Conservation (phyloP, 2,113 vertebrate genomes). For the Lethenteron camtschaticum region DNA sequence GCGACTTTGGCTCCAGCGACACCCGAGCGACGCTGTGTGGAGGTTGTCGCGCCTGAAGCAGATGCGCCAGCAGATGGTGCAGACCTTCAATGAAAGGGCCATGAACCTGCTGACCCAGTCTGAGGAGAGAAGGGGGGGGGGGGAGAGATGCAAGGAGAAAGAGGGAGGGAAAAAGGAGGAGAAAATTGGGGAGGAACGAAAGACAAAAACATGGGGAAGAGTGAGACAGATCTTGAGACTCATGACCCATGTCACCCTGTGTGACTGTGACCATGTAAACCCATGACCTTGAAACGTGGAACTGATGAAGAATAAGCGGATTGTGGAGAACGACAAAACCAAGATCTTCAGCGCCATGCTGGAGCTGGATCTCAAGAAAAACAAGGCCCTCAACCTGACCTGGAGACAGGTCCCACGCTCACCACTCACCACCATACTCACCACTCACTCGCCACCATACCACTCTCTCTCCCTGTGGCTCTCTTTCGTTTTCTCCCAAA, state of each 20-base stretch:
- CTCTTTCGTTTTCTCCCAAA: neutral
- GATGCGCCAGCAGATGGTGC: conserved; percentile 37
- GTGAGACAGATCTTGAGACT: no score
- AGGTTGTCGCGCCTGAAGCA: conserved; percentile 50
- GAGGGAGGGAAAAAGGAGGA: no score
- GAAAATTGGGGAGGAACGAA: no score
- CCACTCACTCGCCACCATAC: neutral
- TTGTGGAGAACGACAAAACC: conserved; percentile 70
- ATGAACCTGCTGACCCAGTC: conserved; percentile 58
- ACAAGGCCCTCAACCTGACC: conserved; percentile 47
- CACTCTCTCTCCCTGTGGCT: neutral
- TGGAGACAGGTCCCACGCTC: conserved; percentile 56
- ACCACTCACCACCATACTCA: no score
- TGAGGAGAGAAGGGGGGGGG: conserved; percentile 44
- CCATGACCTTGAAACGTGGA: conserved; percentile 24
- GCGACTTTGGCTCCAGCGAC: conserved; percentile 55
- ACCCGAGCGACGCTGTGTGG: conserved; percentile 41
- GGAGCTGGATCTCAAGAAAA: conserved; percentile 79
- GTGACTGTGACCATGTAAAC: no score
- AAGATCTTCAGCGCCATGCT: conserved; percentile 66
- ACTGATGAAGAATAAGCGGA: conserved; percentile 66
- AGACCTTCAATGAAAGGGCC: conserved; percentile 49
- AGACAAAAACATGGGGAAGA: no score
- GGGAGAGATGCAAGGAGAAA: no score
- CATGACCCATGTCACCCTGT: no score